phyloP scores from a whole-genome alignment of 2,113 vertebrate genomes.

The Ellobius talpinus region DNA sequence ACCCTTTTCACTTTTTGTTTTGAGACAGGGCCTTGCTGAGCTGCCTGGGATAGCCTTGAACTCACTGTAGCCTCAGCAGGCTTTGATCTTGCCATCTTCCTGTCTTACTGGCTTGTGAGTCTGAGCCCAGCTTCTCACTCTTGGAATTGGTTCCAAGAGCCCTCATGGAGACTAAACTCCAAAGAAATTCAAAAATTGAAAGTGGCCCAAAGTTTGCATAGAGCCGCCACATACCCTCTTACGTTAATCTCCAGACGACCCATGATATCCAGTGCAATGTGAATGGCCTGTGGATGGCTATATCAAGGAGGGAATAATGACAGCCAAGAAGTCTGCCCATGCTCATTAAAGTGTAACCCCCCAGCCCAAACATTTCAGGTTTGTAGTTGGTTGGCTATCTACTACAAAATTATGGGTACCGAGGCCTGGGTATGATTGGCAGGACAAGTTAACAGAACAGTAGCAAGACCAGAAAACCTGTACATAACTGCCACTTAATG shows the following conservation, averaged over 20 bases:
- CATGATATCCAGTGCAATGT: not conserved
- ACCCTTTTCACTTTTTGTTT: not conserved
- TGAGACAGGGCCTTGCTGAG: not conserved
- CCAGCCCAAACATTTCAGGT: not conserved
- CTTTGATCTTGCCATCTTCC: not conserved
- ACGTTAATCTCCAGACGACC: not conserved
- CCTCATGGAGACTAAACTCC: no score
- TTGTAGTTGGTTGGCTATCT: not conserved
- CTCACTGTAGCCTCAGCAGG: not conserved
- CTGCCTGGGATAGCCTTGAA: not conserved
- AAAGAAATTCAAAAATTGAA: not conserved
- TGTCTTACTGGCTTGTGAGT: not conserved
- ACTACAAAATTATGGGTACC: not conserved
- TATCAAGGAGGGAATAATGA: not conserved
- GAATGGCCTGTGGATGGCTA: not conserved
- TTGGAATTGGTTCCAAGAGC: not conserved
- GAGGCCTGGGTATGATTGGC: accelerated
- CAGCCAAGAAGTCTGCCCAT: not conserved
- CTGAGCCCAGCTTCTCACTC: not conserved
- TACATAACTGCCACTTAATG: accelerated
- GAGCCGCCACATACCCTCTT: not conserved
- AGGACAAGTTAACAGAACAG: not conserved
- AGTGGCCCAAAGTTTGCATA: not conserved
- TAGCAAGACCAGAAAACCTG: not conserved
- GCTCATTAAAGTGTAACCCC: not conserved